phyloP scores from a whole-genome alignment of 2,888 invertebrate species.

The Campoplex capitator region DNA sequence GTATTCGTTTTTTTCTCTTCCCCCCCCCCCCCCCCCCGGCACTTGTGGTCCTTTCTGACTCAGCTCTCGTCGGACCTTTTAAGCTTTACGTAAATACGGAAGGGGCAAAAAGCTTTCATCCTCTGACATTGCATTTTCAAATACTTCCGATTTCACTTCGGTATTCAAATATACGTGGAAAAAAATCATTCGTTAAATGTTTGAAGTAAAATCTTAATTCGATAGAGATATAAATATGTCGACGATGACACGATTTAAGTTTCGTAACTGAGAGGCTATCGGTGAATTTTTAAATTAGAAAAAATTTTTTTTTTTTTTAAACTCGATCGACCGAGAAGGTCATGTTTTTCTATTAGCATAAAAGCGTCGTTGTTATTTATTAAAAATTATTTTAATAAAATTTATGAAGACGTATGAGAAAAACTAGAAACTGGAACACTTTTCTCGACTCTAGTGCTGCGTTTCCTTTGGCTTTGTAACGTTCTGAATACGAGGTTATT shows the following conservation, averaged over 20 bases:
- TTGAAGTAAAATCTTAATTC: background rate
- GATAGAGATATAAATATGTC: background rate
- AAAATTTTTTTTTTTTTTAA: too few species aligned
- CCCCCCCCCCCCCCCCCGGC: background rate
- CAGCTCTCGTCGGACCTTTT: slow-evolving; percentile 2
- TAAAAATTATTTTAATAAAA: slow-evolving; percentile 9
- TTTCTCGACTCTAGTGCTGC: background rate
- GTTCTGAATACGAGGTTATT: slow-evolving; percentile 11
- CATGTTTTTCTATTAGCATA: background rate
- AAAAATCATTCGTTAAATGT: slow-evolving; percentile 2
- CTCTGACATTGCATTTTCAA: slow-evolving; percentile 13
- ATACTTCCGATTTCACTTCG: background rate
- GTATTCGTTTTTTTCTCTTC: slow-evolving; percentile 8
- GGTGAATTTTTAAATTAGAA: background rate
- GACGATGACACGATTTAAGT: background rate
- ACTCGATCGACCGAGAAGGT: background rate
- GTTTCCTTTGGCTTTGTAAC: background rate
- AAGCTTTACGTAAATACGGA: background rate
- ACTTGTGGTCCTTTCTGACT: slow-evolving; percentile 5
- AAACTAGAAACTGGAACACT: background rate
- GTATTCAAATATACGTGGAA: background rate
- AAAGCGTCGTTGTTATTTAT: background rate
- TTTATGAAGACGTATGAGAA: background rate
- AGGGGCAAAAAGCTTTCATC: slow-evolving; percentile 11
- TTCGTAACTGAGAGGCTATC: background rate